Conservation (phyloP, 2,888 invertebrate species). For the Pristionchus arcanus region DNA sequence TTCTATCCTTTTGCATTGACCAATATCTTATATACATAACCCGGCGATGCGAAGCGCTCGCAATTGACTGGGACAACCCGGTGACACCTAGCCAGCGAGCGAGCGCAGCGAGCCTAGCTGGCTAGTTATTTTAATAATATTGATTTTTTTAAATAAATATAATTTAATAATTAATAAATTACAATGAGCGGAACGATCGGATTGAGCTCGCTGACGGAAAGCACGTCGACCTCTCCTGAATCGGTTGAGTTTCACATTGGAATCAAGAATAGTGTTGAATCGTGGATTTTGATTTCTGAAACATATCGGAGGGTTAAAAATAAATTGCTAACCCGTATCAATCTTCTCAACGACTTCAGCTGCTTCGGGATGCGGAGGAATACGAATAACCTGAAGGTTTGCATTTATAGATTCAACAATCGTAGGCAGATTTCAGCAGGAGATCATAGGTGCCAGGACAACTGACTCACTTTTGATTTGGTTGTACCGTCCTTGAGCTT, state of each 20-base stretch:
- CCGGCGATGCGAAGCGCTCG: too few species aligned
- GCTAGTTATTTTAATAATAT: too few species aligned
- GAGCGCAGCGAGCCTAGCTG: too few species aligned
- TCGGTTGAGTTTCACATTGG: not conserved
- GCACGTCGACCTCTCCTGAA: not conserved
- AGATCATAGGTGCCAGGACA: not conserved
- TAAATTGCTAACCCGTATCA: not conserved
- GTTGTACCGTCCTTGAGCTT: slow-evolving; percentile 2
- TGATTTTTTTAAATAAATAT: not conserved
- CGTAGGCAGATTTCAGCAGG: not conserved
- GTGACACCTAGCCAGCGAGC: too few species aligned
- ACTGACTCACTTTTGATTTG: not conserved
- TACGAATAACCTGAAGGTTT: not conserved
- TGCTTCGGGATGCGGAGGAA: not conserved
- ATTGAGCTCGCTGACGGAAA: slow-evolving; percentile 10
- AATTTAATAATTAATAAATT: not conserved
- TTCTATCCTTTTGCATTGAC: too few species aligned
- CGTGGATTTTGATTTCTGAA: not conserved
- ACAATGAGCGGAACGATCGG: not conserved
- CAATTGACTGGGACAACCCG: too few species aligned
- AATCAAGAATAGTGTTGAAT: not conserved
- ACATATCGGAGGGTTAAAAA: not conserved
- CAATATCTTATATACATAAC: too few species aligned
- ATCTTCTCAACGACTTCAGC: not conserved
- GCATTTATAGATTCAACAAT: not conserved